phyloP scores from a whole-genome alignment of 2,888 invertebrate genomes.

The Lasioglossum pauxillum region DNA sequence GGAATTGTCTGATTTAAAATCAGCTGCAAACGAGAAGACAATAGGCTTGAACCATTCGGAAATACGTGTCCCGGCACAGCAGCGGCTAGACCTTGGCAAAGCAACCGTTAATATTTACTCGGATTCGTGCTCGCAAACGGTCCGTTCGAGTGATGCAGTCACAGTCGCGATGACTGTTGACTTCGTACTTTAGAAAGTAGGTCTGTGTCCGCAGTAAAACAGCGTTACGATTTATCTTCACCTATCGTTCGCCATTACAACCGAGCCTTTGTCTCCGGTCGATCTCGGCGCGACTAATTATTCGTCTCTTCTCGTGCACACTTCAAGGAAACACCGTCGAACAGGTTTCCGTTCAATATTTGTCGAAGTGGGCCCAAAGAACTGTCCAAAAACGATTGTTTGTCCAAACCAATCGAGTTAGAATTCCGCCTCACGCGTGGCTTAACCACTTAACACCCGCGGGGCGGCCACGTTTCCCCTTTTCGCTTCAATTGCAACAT shows the following conservation, averaged over 20 bases:
- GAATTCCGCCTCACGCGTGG: slow-evolving; percentile 5
- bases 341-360: slow-evolving; percentile 9
- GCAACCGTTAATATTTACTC: slow-evolving; percentile 58
- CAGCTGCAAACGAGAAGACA: not conserved
- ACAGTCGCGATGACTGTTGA: slow-evolving; percentile 48
- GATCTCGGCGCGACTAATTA: not conserved
- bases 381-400: slow-evolving; percentile 4
- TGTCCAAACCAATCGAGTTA: slow-evolving; percentile 1
- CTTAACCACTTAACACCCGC: not conserved
- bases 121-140: slow-evolving; percentile 50
- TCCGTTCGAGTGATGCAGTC: slow-evolving; percentile 36
- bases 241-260: not conserved
- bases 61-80: not conserved
- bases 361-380: not conserved
- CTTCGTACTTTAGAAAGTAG: slow-evolving; percentile 36
- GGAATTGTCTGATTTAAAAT: not conserved
- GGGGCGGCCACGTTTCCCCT: not conserved
- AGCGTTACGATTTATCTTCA: not conserved
- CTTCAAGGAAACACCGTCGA: not conserved
- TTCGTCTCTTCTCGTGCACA: not conserved
- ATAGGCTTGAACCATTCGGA: slow-evolving; percentile 10
- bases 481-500: not conserved
- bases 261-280: not conserved
- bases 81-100: slow-evolving; percentile 44
- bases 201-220: not conserved